Base-by-base conservation (phyloP, 2,888 invertebrate species). In the Diadegma fenestrale region DNA sequence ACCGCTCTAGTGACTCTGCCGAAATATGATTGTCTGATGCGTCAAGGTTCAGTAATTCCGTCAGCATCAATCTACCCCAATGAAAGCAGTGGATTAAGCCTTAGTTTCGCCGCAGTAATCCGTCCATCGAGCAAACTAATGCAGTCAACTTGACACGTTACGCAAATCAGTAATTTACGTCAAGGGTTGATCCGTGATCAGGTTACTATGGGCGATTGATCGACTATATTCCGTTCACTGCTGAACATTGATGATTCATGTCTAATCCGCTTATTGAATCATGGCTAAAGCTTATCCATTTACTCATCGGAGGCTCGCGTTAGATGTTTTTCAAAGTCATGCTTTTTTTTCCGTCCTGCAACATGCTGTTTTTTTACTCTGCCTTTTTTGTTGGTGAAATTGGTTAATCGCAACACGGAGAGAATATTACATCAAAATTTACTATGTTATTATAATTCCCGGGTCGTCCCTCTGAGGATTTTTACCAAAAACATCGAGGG, bases 151-250 rank as follows among this genome's bases (percentile, higher is more conserved):
- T 58, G 58, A 58, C 58, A 26, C 58, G 58, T 58, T 58, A 58
- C 26, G 26, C 26, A 58, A 58, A 58, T 58, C 26, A 58, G 26
- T 58, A 58, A 58, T 58, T 58, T 58, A 58, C 58, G 58, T 58
- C 58, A 58, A 58, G n/a, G 58, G 26, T 58, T 58, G 26, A 58
- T 58, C 58, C 58, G 58, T 26, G 26, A 58, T 58, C 58, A 58
- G 58, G 58, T 58, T 58, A 58, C 58, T 26, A 26, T 14, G 58
- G 5, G 26, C 58, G 58, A 58, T 58, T 58, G 58, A 58, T 58
- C 26, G 58, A 58, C 58, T 58, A 58, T 58, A 58, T 58, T 58
- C 26, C 58, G 26, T 58, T 26, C 58, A 58, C 58, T 26, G 26
- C 26, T 26, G 58, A 26, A 26, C 58, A 58, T 58, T 58, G 58